Base-by-base conservation (phyloP, 2,888 invertebrate species). In the Caenorhabditis virilis region DNA sequence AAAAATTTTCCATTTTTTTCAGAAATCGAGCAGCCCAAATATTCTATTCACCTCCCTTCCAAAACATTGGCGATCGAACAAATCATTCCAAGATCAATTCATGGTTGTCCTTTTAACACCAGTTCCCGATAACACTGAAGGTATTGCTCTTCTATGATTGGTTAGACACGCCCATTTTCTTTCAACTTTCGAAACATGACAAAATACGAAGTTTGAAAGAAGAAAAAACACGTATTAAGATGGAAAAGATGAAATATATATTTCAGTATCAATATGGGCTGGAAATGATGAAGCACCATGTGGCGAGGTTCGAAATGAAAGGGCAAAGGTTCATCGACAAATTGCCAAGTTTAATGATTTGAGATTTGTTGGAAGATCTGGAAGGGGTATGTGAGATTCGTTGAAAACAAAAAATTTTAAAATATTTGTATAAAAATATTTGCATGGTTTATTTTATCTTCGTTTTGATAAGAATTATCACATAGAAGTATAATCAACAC, bases 251-350 rank as follows among this genome's bases (percentile, higher is more conserved):
- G 5, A 27, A 16, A 11, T 42, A 23, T 25, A 20, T 23, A 7
- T 39, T 20, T 45, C 61, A 72, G 82, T 97, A 69, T 92, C 91
- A 45, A 90, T 98, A 53, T 87, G 91, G 62, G 95, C 95, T 45
- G 97, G 97, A 47, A 98, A 95, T 86, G 97, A 97, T 83, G 95
- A 97, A 86, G 95, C 95, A 87, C 91, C 88, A 83, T 91, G 91
- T 83, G 95, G 93, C 1, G 95, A 97, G 82, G 60, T 76, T 15
- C 58, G 76, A 76, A 97, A 97, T 85, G 90, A 89, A 83, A 90
- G 91, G 9, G 92, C 95, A 2, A 89, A 92, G 72, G 93, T 95
- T 91, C 94, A 93, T 86, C 92, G 93, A 84, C 91, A 92, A 84
- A 91, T 95, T 73, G 97, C 97, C 77, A 93, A 94, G 87, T 97